Evolutionary conservation across 2,113 vertebrate species (phyloP).

Genomic region (Cryptomyrus ogoouensis): DNA sequence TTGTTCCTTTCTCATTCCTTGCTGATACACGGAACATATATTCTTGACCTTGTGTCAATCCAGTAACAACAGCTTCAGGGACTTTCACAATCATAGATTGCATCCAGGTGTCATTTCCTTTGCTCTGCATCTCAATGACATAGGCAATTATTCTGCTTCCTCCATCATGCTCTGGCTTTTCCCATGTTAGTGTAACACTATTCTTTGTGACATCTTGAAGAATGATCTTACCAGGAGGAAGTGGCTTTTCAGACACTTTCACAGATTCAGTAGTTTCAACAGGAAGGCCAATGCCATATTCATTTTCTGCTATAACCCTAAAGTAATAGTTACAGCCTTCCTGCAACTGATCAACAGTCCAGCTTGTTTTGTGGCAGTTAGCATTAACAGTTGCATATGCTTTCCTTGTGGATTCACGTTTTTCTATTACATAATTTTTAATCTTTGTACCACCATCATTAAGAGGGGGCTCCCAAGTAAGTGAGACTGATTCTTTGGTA

Average conservation of each 20-base stretch:
- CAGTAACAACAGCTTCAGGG: slow-evolving; percentile 82
- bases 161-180: slow-evolving; percentile 93
- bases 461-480: slow-evolving; percentile 87
- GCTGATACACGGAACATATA: slow-evolving; percentile 94
- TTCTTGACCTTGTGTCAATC: slow-evolving; percentile 87
- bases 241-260: slow-evolving; percentile 92
- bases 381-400: slow-evolving; percentile 92
- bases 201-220: slow-evolving; percentile 89
- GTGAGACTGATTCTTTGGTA: slow-evolving; percentile 81
- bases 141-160: slow-evolving; percentile 92
- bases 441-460: slow-evolving; percentile 90
- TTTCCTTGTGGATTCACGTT: slow-evolving; percentile 95
- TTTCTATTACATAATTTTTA: slow-evolving; percentile 97
- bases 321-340: slow-evolving; percentile 98
- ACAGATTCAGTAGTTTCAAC: slow-evolving; percentile 86
- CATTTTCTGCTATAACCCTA: slow-evolving; percentile 94
- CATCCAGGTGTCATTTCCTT: slow-evolving; percentile 89
- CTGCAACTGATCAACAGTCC: slow-evolving; percentile 80
- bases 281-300: slow-evolving; percentile 91
- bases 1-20: slow-evolving; percentile 94
- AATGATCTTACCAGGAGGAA: slow-evolving; percentile 90
- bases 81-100: slow-evolving; percentile 83
- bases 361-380: slow-evolving; percentile 84
- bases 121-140: slow-evolving; percentile 93
- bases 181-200: slow-evolving; percentile 86